A percentile compares a stretch with the other conserved stretches of the same genome.
Conservation (phyloP, 2,797 vertebrate species). For the Pantherophis vulpinus region DNA sequence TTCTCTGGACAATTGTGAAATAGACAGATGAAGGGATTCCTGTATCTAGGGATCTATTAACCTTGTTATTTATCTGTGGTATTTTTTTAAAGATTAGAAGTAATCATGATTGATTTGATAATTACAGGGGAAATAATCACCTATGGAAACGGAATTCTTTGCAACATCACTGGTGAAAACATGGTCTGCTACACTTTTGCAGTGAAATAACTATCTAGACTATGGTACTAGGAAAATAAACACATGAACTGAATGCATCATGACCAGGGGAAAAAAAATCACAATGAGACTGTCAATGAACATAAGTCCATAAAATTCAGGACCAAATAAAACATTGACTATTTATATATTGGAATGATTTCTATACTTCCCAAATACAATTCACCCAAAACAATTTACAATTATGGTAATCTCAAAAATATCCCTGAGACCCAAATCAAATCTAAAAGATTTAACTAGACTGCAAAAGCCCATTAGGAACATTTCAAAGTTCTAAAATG, state of each 20-base stretch:
- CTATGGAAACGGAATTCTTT: not conserved
- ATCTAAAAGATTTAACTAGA: not conserved
- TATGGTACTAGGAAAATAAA: not conserved
- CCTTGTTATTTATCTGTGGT: not conserved
- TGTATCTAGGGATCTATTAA: not conserved
- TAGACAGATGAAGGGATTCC: not conserved
- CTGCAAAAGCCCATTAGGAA: not conserved
- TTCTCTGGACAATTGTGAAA: not conserved
- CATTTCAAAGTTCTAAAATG: not conserved
- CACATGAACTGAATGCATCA: not conserved
- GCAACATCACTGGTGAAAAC: not conserved
- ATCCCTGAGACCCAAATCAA: not conserved
- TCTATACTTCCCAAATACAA: not conserved
- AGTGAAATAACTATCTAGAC: not conserved
- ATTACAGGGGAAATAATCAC: not conserved
- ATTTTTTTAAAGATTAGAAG: not conserved
- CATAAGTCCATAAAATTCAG: not conserved
- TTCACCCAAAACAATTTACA: not conserved
- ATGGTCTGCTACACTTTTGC: not conserved
- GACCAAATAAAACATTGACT: not conserved
- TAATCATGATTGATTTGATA: not conserved
- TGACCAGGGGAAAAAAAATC: rapidly evolving
- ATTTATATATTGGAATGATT: not conserved
- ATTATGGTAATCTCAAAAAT: not conserved
- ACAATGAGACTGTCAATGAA: not conserved